These are phyloP conservation scores for Indicator indicator DNA, from an alignment of 2,113 vertebrate species.

Conservation along the genomic window DNA sequence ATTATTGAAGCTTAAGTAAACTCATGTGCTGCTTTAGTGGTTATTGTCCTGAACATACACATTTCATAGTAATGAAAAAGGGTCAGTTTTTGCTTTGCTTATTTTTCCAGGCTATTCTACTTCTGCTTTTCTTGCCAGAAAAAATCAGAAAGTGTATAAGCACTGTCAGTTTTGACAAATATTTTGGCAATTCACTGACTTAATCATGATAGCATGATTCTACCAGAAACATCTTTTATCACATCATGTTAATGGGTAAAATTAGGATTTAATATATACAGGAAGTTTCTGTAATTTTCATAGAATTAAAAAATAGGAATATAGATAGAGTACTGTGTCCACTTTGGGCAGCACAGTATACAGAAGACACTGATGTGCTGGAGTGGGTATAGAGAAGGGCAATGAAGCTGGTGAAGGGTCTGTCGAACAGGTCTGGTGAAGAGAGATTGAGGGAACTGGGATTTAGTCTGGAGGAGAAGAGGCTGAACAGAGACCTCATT, in stretches of 20 bases:
- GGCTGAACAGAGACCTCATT: no score
- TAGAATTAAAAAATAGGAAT: not conserved
- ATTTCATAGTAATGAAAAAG: not conserved
- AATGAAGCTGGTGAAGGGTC: no score
- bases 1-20: not conserved
- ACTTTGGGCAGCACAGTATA: no score
- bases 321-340: not conserved
- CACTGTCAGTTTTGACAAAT: not conserved
- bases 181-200: not conserved
- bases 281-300: not conserved
- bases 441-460: no score
- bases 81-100: not conserved
- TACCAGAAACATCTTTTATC: not conserved
- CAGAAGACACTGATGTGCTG: no score
- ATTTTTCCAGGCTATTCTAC: not conserved
- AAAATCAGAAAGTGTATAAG: not conserved
- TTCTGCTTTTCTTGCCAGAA: not conserved
- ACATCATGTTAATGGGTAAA: not conserved
- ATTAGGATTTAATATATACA: not conserved
- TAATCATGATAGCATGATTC: not conserved
- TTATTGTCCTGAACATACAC: not conserved
- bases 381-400: no score
- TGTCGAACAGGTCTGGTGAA: no score
- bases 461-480: no score
- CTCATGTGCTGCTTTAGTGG: not conserved